Conservation (phyloP, 1,140 invertebrate genomes). For the Cotesia vestalis region DNA sequence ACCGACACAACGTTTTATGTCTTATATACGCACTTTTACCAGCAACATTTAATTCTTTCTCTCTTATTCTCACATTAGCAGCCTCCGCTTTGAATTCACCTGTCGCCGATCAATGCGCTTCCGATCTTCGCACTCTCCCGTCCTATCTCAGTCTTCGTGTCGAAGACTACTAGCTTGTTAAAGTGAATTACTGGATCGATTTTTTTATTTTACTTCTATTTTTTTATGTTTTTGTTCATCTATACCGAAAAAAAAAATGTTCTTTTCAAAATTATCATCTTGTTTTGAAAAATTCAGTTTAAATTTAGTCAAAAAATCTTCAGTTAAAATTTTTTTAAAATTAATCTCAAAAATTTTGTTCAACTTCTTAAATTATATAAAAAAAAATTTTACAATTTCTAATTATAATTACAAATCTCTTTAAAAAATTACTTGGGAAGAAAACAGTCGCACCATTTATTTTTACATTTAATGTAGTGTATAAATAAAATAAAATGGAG, state of each 20-base stretch:
- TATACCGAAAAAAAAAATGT: no score
- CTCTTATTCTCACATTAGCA: constrained; percentile 2
- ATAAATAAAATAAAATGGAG: not conserved
- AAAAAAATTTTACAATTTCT: no score
- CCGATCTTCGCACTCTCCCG: constrained; percentile 33
- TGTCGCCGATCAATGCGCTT: constrained; percentile 27
- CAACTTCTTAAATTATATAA: no score
- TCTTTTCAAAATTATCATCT: no score
- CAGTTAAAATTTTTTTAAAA: no score
- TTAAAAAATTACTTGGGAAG: not conserved
- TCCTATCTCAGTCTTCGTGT: constrained; percentile 25
- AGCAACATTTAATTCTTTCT: no score
- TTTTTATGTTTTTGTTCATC: not conserved
- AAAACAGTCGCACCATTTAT: not conserved
- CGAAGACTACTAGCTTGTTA: constrained; percentile 32
- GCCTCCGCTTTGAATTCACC: constrained; percentile 32
- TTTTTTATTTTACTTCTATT: constrained; percentile 17
- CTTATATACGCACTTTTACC: constrained; percentile 12
- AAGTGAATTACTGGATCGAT: constrained; percentile 19
- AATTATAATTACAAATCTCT: no score
- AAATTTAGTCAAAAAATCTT: no score
- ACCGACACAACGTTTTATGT: constrained; percentile 7
- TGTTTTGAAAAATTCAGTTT: no score
- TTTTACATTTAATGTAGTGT: no score
- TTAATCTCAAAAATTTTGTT: no score